Evolutionary conservation across 2,888 invertebrate genomes (phyloP).

Genomic region (Nemotelus nigrinus): DNA sequence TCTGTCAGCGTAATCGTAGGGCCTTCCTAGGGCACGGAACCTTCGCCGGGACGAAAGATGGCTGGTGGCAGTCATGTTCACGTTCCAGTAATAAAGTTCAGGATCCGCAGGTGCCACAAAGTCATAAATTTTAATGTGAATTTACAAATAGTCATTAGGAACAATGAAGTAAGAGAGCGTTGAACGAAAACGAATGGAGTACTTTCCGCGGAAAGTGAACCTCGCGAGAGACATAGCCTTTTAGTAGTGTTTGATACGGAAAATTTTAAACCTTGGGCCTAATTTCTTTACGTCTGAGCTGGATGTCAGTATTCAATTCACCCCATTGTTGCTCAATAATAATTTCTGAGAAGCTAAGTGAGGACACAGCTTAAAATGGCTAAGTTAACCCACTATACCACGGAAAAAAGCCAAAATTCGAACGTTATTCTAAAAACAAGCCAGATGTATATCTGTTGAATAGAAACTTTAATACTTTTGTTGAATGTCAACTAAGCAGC

Average conservation of each 20-base stretch:
- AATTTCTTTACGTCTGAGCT: too few species aligned
- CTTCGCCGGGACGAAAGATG: neutral
- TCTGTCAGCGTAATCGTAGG: neutral
- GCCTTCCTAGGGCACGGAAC: neutral
- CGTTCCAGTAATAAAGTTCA: slow-evolving; percentile 43
- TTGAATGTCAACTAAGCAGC: neutral
- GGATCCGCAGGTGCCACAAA: slow-evolving; percentile 50
- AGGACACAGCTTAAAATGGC: too few species aligned
- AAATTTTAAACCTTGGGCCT: too few species aligned
- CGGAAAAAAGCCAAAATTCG: too few species aligned
- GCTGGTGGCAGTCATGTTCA: slow-evolving; percentile 32
- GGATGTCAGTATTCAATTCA: neutral
- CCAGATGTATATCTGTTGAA: too few species aligned
- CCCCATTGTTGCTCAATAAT: neutral
- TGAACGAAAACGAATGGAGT: slow-evolving; percentile 2
- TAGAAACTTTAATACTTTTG: too few species aligned
- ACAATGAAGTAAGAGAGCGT: slow-evolving; percentile 32
- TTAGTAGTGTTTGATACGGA: too few species aligned
- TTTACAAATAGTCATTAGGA: slow-evolving; percentile 48
- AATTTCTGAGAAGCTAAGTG: neutral
- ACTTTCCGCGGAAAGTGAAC: neutral
- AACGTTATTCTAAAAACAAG: too few species aligned
- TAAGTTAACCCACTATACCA: too few species aligned
- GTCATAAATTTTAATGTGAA: slow-evolving; percentile 49
- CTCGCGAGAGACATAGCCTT: neutral